Evolutionary conservation across 2,113 vertebrate species (phyloP), one percentile per base, ranked within the genome.

Genomic region (Polypterus senegalus): DNA sequence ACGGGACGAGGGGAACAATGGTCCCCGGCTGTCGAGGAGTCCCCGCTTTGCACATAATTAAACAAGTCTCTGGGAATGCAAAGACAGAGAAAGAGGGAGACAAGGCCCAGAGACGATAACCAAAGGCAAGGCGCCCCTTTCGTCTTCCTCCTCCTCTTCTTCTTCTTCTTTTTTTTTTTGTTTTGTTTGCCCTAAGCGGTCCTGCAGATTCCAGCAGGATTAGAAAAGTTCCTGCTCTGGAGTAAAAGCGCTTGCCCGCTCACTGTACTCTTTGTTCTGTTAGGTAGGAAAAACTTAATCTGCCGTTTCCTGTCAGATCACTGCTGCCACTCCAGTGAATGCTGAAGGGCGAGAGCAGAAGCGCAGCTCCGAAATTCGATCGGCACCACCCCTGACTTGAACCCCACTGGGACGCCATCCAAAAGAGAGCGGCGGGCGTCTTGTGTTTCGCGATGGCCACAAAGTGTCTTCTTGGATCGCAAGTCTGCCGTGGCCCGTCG

Each of bases 281-380:
- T 92, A 93, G 93, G 92, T 96, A 92, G 87, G 88, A 93, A 92
- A 96, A 93, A 93, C 85, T 86, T 93, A 92, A 96, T 93, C 89
- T 91, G 88, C 80, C 73, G 77, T 91, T 97, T 97, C 93, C 91
- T 96, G 91, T 93, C 86, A 88, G 85, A 91, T 91, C 89, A 88
- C 89, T 92, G 89, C 89, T 92, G 90, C 89, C 87, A 88, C 80
- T 62, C 53, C 61, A 74, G 58, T 57, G 60, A 67, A 7, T 72
- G 58, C 60, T 68, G 65, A 63, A 69, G 66, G 57, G 57, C 44
- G 60, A 47, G 59, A 67, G 65, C 49, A 66, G 72, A 70, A 74
- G 71, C 64, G 70, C 59, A 46, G 54, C 51, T 63, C 62, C 80
- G 45, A 66, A 76, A 74, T 66, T 77, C 72, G 63, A 71, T 67